phyloP scores from a whole-genome alignment of 2,888 invertebrate genomes.

The Sympetrum striolatum region DNA sequence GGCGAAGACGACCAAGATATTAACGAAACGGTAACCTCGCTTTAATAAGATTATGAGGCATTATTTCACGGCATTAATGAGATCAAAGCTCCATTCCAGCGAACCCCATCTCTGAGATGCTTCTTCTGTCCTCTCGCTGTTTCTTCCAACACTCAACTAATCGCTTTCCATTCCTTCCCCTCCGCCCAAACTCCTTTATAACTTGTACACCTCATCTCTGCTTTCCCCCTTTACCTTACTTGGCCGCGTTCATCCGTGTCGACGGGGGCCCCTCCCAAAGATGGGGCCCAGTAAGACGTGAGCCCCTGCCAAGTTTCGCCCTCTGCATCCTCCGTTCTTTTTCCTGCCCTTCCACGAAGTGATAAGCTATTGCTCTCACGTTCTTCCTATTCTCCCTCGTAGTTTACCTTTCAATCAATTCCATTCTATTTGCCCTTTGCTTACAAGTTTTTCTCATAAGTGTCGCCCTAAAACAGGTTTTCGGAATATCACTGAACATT shows the following conservation, averaged over 20 bases:
- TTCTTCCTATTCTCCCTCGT: background rate
- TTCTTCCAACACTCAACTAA: background rate
- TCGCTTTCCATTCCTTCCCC: background rate
- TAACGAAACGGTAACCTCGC: slow-evolving; percentile 68
- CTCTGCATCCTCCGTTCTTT: background rate
- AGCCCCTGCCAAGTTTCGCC: background rate
- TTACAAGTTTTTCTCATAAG: no score
- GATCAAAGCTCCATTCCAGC: slow-evolving; percentile 63
- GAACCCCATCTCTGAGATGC: background rate
- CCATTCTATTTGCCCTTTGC: background rate
- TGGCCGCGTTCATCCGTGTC: background rate
- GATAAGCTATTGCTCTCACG: background rate
- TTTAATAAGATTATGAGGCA: slow-evolving; percentile 78
- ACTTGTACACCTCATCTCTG: slow-evolving; percentile 30
- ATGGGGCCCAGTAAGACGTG: background rate
- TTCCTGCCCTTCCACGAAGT: background rate
- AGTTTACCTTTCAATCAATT: background rate
- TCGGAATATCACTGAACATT: no score
- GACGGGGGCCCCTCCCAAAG: background rate
- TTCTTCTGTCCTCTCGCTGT: background rate
- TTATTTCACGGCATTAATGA: slow-evolving; percentile 79
- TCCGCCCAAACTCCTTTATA: slow-evolving; percentile 13
- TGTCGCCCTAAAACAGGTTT: no score
- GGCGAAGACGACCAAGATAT: slow-evolving; percentile 28
- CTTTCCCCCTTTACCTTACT: background rate